These are phyloP conservation scores for Ictalurus furcatus DNA, from an alignment of 2,113 vertebrate species.

Conservation along the genomic window DNA sequence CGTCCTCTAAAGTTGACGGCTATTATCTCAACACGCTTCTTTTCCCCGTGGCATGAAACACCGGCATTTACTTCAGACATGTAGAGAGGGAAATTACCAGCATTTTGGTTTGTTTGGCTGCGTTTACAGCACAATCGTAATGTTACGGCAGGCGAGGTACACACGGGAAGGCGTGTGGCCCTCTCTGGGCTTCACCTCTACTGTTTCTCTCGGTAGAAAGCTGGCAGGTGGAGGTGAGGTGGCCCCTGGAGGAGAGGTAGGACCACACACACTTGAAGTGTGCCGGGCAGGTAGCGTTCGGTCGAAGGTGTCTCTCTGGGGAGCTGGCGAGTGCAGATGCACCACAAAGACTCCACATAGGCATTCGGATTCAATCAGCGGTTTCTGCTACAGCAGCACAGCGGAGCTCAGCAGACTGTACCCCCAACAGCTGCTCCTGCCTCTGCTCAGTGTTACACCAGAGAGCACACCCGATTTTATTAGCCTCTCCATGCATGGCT, in stretches of 20 bases:
- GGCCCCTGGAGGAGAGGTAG: constrained; percentile 9
- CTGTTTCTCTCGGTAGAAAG: neutral
- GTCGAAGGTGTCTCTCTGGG: constrained; percentile 55
- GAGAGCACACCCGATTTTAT: constrained; percentile 18
- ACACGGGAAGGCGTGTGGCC: constrained; percentile 14
- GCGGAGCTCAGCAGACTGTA: constrained; percentile 65
- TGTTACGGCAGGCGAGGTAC: constrained; percentile 42
- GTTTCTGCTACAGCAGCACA: constrained; percentile 72
- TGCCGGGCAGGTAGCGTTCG: constrained; percentile 43
- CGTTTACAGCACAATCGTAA: constrained; percentile 69
- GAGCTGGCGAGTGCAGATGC: constrained; percentile 66
- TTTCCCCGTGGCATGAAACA: constrained; percentile 61
- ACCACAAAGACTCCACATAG: constrained; percentile 47
- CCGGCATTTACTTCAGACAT: constrained; percentile 65
- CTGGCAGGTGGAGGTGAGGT: constrained; percentile 23
- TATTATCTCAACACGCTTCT: constrained; percentile 66
- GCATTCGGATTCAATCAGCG: constrained; percentile 63
- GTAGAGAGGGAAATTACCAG: constrained; percentile 64
- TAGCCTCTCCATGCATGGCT: neutral
- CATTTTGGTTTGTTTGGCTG: constrained; percentile 62
- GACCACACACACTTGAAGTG: constrained; percentile 44
- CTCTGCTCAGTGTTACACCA: constrained; percentile 11
- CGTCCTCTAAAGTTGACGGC: constrained; percentile 67
- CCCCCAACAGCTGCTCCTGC: constrained; percentile 68
- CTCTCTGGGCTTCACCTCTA: constrained; percentile 33